phyloP scores from a whole-genome alignment of 2,888 invertebrate genomes.

The Epistrophella euchroma region DNA sequence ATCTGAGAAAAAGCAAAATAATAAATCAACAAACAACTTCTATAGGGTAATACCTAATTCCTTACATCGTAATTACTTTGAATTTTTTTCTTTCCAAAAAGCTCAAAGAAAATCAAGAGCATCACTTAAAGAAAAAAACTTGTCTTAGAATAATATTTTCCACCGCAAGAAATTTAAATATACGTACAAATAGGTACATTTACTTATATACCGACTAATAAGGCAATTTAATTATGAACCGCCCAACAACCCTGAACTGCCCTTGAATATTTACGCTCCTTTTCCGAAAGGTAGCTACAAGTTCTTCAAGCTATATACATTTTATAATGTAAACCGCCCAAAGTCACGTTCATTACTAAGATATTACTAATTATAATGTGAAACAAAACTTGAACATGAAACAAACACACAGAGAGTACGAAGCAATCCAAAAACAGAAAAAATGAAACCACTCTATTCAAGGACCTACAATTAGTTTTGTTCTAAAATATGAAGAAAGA shows the following conservation, averaged over 20 bases:
- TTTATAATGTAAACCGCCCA: conserved; percentile 36
- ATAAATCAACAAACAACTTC: not conserved
- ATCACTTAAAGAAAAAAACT: not conserved
- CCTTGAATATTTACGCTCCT: conserved; percentile 37
- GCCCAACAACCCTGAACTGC: conserved; percentile 28
- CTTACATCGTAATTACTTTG: not conserved
- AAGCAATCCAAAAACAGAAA: not conserved
- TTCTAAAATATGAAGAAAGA: conserved; percentile 21
- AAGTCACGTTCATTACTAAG: conserved; percentile 69
- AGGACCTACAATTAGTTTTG: conserved; percentile 69
- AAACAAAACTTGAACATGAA: conserved; percentile 47
- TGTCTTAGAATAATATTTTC: conserved; percentile 5
- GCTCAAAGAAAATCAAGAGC: conserved; percentile 24
- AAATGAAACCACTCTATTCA: conserved; percentile 1
- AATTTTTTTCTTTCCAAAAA: not conserved
- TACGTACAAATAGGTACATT: too few relatives aligned
- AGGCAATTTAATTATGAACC: conserved; percentile 45
- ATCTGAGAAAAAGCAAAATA: not conserved
- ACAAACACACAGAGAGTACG: conserved; percentile 14
- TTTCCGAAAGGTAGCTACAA: conserved; percentile 12
- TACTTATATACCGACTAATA: too few relatives aligned
- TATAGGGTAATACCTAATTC: not conserved
- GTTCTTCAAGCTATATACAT: not conserved
- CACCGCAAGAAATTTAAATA: not conserved
- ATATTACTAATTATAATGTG: conserved; percentile 62